phyloP scores from a whole-genome alignment of 92 coral and sea anemone genomes.

The Pocillopora meandrina region DNA sequence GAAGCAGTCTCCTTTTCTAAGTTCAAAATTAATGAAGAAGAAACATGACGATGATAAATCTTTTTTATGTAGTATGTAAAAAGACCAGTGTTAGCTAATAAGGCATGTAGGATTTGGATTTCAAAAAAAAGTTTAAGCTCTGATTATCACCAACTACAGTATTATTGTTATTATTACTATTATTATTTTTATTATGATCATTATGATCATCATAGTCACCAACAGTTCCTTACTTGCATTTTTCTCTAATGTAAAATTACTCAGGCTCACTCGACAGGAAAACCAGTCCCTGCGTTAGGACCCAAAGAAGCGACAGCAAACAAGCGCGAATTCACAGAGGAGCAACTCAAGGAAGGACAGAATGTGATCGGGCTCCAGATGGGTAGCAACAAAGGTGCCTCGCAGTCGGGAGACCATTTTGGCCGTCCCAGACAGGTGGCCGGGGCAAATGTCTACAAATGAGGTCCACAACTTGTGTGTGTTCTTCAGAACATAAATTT shows the following conservation, averaged over 20 bases:
- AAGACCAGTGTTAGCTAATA: too few relatives aligned
- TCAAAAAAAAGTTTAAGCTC: too few relatives aligned
- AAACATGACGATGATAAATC: too few relatives aligned
- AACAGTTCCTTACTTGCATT: background rate
- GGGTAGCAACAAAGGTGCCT: slow-evolving; percentile 86
- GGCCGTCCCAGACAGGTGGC: slow-evolving; percentile 83
- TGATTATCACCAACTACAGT: too few relatives aligned
- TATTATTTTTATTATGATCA: too few relatives aligned
- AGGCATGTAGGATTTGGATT: too few relatives aligned
- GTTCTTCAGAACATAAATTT: background rate
- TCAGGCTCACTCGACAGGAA: slow-evolving; percentile 47
- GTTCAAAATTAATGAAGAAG: too few relatives aligned
- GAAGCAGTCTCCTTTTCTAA: too few relatives aligned
- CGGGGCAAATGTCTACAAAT: slow-evolving; percentile 67
- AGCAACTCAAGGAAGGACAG: slow-evolving; percentile 72
- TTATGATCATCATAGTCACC: background rate
- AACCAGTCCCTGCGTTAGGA: slow-evolving; percentile 64
- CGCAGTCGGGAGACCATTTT: slow-evolving; percentile 74
- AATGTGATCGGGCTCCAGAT: slow-evolving; percentile 78
- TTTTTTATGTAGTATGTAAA: too few relatives aligned
- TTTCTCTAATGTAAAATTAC: background rate
- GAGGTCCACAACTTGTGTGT: background rate
- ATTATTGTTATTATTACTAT: too few relatives aligned
- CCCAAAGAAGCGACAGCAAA: slow-evolving; percentile 79
- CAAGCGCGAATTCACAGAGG: slow-evolving; percentile 73